Evolutionary conservation across 1,140 invertebrate species (phyloP).

Genomic region (Drosophila pseudoananassae): DNA sequence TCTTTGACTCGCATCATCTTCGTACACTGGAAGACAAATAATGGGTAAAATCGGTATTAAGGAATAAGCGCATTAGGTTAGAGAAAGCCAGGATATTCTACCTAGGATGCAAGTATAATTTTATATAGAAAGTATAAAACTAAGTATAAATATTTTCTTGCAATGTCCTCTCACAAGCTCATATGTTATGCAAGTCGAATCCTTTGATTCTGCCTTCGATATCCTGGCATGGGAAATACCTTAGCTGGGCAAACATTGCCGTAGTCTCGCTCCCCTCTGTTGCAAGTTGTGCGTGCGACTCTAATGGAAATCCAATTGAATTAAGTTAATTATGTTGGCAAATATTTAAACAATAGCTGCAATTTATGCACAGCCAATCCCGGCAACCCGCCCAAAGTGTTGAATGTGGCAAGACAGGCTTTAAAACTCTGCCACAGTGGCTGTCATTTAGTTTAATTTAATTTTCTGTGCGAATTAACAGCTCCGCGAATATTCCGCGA

Average conservation of each 20-base stretch:
- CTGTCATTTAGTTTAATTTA: constrained; percentile 70
- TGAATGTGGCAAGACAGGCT: constrained; percentile 22
- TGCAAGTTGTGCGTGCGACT: constrained; percentile 47
- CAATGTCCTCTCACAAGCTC: constrained; percentile 12
- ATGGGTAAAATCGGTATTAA: too few species aligned
- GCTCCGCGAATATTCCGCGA: constrained; percentile 20
- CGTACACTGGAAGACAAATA: neutral
- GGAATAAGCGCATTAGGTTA: too few species aligned
- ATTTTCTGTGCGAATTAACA: constrained; percentile 48
- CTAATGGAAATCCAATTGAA: constrained; percentile 83
- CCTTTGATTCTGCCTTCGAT: constrained; percentile 52
- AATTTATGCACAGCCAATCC: constrained; percentile 63
- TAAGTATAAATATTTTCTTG: neutral
- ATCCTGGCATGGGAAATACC: constrained; percentile 33
- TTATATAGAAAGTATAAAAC: too few species aligned
- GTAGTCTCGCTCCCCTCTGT: constrained; percentile 4
- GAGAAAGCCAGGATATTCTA: too few species aligned
- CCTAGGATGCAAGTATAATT: too few species aligned
- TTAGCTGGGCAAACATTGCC: constrained; percentile 68
- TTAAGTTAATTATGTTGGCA: constrained; percentile 84
- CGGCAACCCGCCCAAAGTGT: neutral
- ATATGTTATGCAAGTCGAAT: constrained; percentile 69
- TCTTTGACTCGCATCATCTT: constrained; percentile 31
- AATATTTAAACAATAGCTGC: constrained; percentile 83
- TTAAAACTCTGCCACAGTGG: constrained; percentile 35